Conservation (phyloP, 1,140 invertebrate genomes). For the Pseudomyrmex cubaensis region DNA sequence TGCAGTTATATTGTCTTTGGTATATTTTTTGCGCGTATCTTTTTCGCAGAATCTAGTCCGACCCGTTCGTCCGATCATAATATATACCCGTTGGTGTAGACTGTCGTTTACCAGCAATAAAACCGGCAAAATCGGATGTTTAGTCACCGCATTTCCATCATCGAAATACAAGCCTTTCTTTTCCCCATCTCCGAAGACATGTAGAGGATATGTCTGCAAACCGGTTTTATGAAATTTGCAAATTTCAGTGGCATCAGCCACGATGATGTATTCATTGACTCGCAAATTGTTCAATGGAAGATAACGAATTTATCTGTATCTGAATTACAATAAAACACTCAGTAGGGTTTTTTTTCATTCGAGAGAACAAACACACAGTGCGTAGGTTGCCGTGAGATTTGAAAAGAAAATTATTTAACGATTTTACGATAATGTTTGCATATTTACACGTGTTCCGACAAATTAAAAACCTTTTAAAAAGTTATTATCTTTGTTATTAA, state of each 20-base stretch:
- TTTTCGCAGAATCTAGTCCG: constrained; percentile 5
- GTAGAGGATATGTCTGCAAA: constrained; percentile 16
- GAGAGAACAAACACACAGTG: neutral
- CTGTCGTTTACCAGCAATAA: constrained; percentile 29
- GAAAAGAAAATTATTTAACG: neutral
- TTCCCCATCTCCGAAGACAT: constrained; percentile 9
- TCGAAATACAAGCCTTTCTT: constrained; percentile 37
- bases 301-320: constrained; percentile 23
- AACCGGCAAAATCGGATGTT: constrained; percentile 45
- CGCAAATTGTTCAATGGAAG: constrained; percentile 52
- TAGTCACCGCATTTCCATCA: constrained; percentile 31
- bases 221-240: constrained; percentile 57
- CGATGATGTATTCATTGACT: constrained; percentile 45
- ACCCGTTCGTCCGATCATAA: neutral
- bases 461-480: neutral
- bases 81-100: neutral
- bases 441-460: neutral
- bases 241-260: constrained; percentile 43
- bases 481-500: no score
- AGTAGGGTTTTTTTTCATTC: neutral
- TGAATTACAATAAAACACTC: constrained; percentile 17
- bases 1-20: neutral
- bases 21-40: constrained; percentile 18
- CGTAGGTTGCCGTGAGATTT: neutral
- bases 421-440: no score